Evolutionary conservation across 2,888 invertebrate species (phyloP), one percentile per base, ranked within the genome.

Genomic region (Spodoptera littoralis): DNA sequence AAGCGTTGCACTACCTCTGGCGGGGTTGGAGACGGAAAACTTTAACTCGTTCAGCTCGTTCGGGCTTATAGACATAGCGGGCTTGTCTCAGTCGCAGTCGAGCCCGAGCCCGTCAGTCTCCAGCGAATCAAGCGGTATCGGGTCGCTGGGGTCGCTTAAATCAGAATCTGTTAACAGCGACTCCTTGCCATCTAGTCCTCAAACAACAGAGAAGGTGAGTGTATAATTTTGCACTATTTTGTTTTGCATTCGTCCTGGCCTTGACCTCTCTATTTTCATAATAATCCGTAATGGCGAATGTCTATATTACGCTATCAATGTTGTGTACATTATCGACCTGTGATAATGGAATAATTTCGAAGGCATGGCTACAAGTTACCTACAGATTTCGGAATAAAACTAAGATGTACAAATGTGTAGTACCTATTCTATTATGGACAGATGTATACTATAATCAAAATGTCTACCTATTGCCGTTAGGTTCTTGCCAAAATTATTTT

Each of bases 121-220:
- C 82, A 96, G 96, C 84, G 96, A 96, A 88, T 96, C 96, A 81
- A 96, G 96, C 90, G 96, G 96, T 85, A 93, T 96, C 87, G 95
- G 95, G 79, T 96, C 96, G 78, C 85, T 96, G 79, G 95, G 93
- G 74, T 95, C 95, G 75, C 92, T 95, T 77, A 94, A 95, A 86
- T 92, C 92, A 57, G 95, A 94, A 87, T 95, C 94, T 53, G 90
- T 93, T 70, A 90, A 88, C 82, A 92, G 88, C 84, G 94, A 92
- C 84, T 94, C 94, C 82, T 84, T 95, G 70, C 94, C 95, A 58
- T 90, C 95, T 83, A 95, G 95, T 88, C 94, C 95, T 90, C 95
- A 95, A 80, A 93, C 93, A 73, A 93, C 94, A 85, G 95, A 95
- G 77, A 95, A 95, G 92, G 95, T 95, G 73, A 88, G 88, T 83